Evolutionary conservation across 2,113 vertebrate genomes (phyloP).

Genomic region (Indicator indicator): DNA sequence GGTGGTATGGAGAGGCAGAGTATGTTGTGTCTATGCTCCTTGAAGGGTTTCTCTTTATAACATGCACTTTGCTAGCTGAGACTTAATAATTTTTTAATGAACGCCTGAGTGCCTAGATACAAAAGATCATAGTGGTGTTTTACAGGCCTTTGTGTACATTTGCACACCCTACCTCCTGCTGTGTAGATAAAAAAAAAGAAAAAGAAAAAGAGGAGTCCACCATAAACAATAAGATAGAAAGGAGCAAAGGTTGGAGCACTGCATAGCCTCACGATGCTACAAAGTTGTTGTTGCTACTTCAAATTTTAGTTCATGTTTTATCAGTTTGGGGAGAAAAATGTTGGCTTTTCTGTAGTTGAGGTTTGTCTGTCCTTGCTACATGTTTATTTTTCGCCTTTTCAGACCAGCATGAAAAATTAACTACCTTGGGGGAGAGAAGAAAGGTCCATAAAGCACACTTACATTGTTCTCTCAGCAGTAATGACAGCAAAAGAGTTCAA

Average conservation of each 20-base stretch:
- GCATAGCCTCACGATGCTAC: neutral
- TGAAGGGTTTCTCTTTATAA: neutral
- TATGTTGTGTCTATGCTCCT: neutral
- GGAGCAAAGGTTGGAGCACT: neutral
- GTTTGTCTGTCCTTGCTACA: neutral
- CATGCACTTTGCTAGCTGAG: neutral
- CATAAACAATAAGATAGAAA: neutral
- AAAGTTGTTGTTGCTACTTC: neutral
- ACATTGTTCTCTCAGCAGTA: neutral
- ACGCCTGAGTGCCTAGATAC: neutral
- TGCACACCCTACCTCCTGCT: neutral
- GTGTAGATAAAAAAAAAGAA: neutral
- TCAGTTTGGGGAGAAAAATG: neutral
- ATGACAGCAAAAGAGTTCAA: neutral
- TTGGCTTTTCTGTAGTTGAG: neutral
- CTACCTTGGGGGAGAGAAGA: neutral
- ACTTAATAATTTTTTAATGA: slow-evolving; percentile 23
- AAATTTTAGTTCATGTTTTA: neutral
- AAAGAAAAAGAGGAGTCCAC: neutral
- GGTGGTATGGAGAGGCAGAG: neutral
- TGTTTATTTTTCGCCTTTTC: neutral
- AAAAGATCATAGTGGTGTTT: neutral
- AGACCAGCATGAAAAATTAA: slow-evolving; percentile 1
- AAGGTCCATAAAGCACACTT: neutral
- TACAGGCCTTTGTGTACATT: neutral